These are phyloP conservation scores for Choloepus didactylus DNA, from an alignment of 2,797 vertebrate species.

Conservation along the genomic window DNA sequence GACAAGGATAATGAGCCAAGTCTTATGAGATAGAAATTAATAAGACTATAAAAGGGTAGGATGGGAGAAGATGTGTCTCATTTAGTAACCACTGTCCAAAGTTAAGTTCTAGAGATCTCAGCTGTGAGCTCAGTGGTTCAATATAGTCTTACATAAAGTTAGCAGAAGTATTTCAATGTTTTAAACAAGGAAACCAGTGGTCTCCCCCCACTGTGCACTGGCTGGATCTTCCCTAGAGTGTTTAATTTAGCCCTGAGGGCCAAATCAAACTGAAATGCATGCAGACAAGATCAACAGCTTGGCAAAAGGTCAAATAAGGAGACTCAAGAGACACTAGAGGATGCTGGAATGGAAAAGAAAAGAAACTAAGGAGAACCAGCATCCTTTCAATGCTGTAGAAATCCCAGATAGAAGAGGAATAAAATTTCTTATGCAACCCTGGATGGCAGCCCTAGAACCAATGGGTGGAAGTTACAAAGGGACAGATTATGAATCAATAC, in stretches of 20 bases:
- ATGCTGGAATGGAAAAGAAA: neutral
- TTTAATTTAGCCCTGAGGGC: neutral
- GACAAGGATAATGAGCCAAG: neutral
- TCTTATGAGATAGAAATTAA: neutral
- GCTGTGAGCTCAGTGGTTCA: neutral
- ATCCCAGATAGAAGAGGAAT: neutral
- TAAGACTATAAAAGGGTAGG: neutral
- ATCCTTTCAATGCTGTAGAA: neutral
- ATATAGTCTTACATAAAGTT: neutral
- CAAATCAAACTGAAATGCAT: conserved; percentile 36
- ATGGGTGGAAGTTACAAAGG: neutral
- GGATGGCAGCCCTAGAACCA: neutral
- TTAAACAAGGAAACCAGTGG: neutral
- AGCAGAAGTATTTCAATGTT: neutral
- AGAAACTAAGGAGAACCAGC: neutral
- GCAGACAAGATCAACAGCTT: neutral
- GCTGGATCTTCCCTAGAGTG: neutral
- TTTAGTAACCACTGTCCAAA: neutral
- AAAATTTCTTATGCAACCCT: neutral
- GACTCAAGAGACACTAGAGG: conserved; percentile 9
- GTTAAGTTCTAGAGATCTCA: neutral
- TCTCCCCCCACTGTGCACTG: neutral
- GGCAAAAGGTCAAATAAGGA: neutral
- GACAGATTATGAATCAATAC: conserved; percentile 22
- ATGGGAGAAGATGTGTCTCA: neutral